Evolutionary conservation across 2,113 vertebrate genomes (phyloP), one percentile per base, ranked within the genome.

Genomic region (Neotragus pygmaeus): DNA sequence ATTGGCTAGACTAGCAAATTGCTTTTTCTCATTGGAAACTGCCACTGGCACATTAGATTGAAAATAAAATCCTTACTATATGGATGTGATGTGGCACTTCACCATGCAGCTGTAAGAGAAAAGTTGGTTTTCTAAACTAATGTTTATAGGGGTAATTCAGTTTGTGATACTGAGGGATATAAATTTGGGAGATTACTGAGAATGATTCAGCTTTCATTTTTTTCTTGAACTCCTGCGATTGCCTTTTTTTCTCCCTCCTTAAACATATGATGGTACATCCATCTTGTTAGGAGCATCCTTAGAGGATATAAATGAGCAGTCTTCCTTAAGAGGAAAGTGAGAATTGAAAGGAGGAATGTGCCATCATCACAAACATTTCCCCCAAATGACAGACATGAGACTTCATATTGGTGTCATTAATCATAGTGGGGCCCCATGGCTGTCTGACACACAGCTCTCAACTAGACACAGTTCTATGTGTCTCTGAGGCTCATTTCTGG

Each of bases 51-150:
- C 95, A 96, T 98, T 98, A 94, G 95, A 95, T 47, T 9, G 97
- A 97, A 98, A 98, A 98, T 98, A 98, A 96, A 98, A 97, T 94
- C 96, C 60, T 91, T 88, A 93, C 93, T 96, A 64, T 98, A 77
- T 98, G 96, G 91, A 98, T 98, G 96, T 95, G 82, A 97, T 98
- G 91, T 95, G 93, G 90, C 47, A 77, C 92, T 96, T 96, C 51
- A 60, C 88, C 27, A 75, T 93, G 95, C 81, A 94, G 94, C 96
- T 95, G 21, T 96, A 98, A 97, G 88, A 28, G 77, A 98, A 97
- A 97, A 98, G 85, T 91, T 98, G 95, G 91, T 98, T 97, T 98
- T 98, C 97, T 98, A 94, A 98, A 96, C 98, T 97, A 98, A 98
- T 98, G 98, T 98, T 98, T 98, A 90, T 96, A 84, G 97, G 98